Percentiles rank a stretch among this genome's conserved stretches.
phyloP scores from a whole-genome alignment of 2,797 vertebrate genomes.

The Myiothlypis coronata region DNA sequence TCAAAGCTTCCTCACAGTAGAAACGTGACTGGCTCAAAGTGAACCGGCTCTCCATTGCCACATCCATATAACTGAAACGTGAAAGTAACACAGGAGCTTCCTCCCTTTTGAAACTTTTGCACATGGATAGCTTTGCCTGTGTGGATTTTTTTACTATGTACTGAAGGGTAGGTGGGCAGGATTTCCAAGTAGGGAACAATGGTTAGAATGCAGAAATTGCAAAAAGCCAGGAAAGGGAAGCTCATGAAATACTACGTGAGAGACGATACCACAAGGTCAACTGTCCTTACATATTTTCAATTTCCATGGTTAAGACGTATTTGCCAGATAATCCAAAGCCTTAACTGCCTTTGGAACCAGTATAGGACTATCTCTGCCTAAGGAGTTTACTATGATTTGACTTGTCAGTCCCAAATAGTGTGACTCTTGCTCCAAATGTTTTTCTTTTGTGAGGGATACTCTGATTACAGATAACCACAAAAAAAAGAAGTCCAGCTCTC shows the following conservation, averaged over 20 bases:
- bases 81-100: neutral
- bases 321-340: neutral
- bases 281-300: neutral
- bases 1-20: neutral
- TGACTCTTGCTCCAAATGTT: neutral
- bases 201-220: neutral
- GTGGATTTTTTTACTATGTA: neutral
- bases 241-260: neutral
- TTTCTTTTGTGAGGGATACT: neutral
- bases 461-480: neutral
- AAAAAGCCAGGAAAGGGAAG: neutral
- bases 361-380: neutral
- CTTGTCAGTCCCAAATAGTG: neutral
- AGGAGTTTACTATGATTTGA: neutral
- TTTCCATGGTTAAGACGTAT: neutral
- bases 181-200: neutral
- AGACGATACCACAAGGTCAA: neutral
- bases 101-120: neutral
- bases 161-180: neutral
- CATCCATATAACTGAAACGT: neutral
- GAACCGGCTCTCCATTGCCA: neutral
- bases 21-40: neutral
- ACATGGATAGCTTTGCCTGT: neutral
- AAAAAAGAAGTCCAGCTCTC: neutral
- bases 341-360: neutral